These are phyloP conservation scores for Mythimna lalbum DNA, from an alignment of 2,888 invertebrate genomes.

Conservation along the genomic window DNA sequence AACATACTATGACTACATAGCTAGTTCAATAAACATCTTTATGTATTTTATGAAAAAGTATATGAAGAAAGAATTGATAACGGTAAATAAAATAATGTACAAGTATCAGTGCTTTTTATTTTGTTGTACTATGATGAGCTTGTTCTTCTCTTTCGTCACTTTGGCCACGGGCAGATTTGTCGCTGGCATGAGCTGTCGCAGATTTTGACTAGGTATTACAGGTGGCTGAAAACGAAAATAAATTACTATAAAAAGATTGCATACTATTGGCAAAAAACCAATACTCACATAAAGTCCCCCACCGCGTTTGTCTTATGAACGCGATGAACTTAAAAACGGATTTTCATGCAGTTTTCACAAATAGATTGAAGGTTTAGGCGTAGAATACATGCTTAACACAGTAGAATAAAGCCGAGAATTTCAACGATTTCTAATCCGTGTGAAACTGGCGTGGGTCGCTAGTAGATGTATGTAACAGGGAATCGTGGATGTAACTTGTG, in stretches of 20 bases:
- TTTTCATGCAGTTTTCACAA: too few relatives aligned
- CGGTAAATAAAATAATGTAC: constrained; percentile 65
- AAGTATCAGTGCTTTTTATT: constrained; percentile 88
- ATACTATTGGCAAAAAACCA: background rate
- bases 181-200: constrained; percentile 92
- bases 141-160: constrained; percentile 95
- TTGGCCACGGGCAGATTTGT: constrained; percentile 93
- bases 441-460: too few relatives aligned
- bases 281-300: too few relatives aligned
- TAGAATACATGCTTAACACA: too few relatives aligned
- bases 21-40: constrained; percentile 44
- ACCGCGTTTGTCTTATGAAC: too few relatives aligned
- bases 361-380: too few relatives aligned
- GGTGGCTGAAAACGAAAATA: constrained; percentile 80
- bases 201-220: constrained; percentile 92
- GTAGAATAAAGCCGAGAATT: too few relatives aligned
- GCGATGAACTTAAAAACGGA: too few relatives aligned
- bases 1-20: constrained; percentile 32
- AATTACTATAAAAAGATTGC: background rate
- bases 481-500: too few relatives aligned
- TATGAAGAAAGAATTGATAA: constrained; percentile 61
- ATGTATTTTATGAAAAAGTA: constrained; percentile 52
- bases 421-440: too few relatives aligned
- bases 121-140: constrained; percentile 94
- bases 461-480: too few relatives aligned